Evolutionary conservation across 2,888 invertebrate genomes (phyloP), one percentile per base, ranked within the genome.

Genomic region (Steinernema hermaphroditum): DNA sequence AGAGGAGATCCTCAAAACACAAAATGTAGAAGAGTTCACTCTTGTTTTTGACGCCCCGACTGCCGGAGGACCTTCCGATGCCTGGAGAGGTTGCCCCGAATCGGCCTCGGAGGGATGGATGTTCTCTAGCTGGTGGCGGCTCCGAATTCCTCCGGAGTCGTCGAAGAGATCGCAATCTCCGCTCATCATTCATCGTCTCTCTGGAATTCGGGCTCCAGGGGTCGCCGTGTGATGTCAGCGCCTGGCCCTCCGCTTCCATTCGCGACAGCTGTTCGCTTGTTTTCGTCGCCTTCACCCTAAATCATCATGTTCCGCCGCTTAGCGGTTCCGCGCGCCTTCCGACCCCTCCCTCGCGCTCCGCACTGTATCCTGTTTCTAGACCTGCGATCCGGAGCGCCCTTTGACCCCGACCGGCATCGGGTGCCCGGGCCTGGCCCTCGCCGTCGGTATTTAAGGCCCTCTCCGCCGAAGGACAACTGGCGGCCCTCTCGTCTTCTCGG

Each of bases 401-500:
- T 49, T 49, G 12, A 49, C 49, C 19, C 19, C 9, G 49, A n/a
- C 12, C 12, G 49, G 6, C 19, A 6, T 49, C 19, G 6, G 6
- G 49, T 19, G 49, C 6, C 19, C 54, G 54, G 24, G 27, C 6
- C 19, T 27, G 16, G 24, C 24, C 12, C 6, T 54, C 54, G 54
- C 19, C 46, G 46, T 4, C 46, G 8, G 46, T 22, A 6, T 54
- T 54, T 54, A 24, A 22, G 54, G 54, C 46, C 46, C 6, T 9
- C 46, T n/a, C 46, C 46, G 46, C 27, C 54, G 54, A 54, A 54
- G 54, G 54, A 54, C 54, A 54, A 54, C 54, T 54, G 54, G 54
- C 54, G 24, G 27, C 54, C 27, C 54, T 54, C 16, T 54, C 22
- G 54, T 54, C 54, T 22, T 54, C 54, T 2, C 24, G 24, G 27